Evolutionary conservation across 2,113 vertebrate genomes (phyloP).

Genomic region (Arvicanthis niloticus): DNA sequence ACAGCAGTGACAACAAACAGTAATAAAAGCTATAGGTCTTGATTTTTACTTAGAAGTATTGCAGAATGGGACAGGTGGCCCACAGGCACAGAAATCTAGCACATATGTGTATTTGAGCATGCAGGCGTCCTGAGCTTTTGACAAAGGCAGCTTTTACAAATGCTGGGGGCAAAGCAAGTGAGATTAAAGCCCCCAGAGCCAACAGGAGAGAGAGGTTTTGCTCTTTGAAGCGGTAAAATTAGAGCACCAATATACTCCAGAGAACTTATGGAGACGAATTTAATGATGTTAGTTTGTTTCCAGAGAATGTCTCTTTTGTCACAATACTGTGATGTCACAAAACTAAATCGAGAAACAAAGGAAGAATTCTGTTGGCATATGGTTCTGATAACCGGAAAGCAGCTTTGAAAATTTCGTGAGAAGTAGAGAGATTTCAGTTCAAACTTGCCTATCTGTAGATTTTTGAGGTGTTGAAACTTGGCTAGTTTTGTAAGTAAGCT

Average conservation of each 20-base stretch:
- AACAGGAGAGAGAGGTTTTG: conserved; percentile 35
- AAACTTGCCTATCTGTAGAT: conserved; percentile 18
- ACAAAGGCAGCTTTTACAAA: conserved; percentile 31
- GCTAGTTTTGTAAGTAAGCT: conserved; percentile 60
- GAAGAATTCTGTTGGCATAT: conserved; percentile 30
- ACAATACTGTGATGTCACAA: conserved; percentile 62
- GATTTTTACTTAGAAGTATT: neutral
- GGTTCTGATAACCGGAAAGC: conserved; percentile 57
- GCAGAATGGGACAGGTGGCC: neutral
- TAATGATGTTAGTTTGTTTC: conserved; percentile 65
- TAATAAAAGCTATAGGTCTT: neutral
- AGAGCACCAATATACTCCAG: neutral
- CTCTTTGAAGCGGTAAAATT: conserved; percentile 30
- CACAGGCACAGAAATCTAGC: neutral
- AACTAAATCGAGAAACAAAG: conserved; percentile 32
- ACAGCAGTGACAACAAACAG: neutral
- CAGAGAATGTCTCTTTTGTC: conserved; percentile 57
- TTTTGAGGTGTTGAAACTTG: conserved; percentile 39
- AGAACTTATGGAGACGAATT: conserved; percentile 45
- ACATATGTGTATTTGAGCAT: neutral
- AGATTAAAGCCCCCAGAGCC: conserved; percentile 21
- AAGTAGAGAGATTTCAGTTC: conserved; percentile 62
- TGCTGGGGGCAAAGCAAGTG: neutral
- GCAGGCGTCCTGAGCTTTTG: neutral
- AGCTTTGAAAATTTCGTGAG: conserved; percentile 57